Base-by-base conservation (phyloP, 1,140 invertebrate species). In the Cydia strobilella region DNA sequence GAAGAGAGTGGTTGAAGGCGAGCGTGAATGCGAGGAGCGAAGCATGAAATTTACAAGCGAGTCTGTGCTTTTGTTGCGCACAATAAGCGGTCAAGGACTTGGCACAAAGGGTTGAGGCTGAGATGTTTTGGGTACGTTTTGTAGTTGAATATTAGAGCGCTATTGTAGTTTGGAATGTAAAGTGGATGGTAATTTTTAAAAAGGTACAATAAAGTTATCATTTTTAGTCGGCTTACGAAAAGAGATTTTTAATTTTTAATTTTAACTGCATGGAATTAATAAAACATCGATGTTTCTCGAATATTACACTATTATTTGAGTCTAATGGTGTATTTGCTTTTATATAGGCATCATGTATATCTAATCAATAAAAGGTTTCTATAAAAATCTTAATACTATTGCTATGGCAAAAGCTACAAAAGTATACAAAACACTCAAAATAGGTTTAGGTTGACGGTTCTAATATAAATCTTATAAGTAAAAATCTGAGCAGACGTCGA, bases 31-130 rank as follows among this genome's bases (percentile, higher is more conserved):
- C 83, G 80, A 86, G 79, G 86, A 86, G 80, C 82, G 86, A 85
- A 82, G 80, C 87, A 88, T 90, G 85, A 90, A 92, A 87, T 91
- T 92, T 88, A 90, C 87, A 89, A 82, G 82, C 77, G 87, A 80
- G 82, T 79, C 84, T 87, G 85, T 82, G 77, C 81, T 80, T 90
- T 91, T 90, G 86, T 88, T 65, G 78, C 20, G 81, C 75, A 87
- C 88, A 89, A 88, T 87, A 82, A 78, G 80, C 76, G 81, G 89
- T 91, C 90, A 92, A 92, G 90, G 89, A 88, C 89, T 92, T 86
- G 82, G 86, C 86, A 92, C 87, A 92, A 92, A 92, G 87, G 88
- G 87, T 89, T 86, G 84, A 77, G 77, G 65, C 31, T 69, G 31
- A 69, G 65, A 69, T 69, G 65, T 69, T 69, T 35, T 35, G 27